A percentile compares a stretch with the other conserved stretches of the same genome.
Evolutionary conservation across 2,113 vertebrate species (phyloP).

Genomic region (Anthoscopus minutus): DNA sequence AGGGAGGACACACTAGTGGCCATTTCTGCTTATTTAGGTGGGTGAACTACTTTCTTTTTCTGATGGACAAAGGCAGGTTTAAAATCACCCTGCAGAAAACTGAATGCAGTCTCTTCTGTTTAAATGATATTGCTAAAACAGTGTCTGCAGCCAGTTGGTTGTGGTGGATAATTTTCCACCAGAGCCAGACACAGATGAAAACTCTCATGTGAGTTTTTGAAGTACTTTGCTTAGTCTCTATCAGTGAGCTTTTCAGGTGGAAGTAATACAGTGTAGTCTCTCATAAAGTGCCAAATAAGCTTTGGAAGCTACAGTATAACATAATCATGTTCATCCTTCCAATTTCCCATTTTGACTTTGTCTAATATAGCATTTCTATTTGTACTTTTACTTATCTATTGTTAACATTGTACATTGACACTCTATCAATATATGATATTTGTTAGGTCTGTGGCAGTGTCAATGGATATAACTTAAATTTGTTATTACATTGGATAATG

Average conservation of each 20-base stretch:
- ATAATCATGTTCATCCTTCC: neutral
- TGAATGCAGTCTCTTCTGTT: neutral
- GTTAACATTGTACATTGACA: neutral
- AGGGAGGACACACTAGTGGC: neutral
- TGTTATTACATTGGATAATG: neutral
- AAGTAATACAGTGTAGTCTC: neutral
- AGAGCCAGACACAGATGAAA: neutral
- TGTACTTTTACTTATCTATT: neutral
- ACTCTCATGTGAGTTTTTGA: neutral
- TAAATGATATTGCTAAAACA: neutral
- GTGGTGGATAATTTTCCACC: neutral
- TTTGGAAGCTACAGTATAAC: neutral
- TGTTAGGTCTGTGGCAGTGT: neutral
- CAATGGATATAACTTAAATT: neutral
- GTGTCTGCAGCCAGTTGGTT: neutral
- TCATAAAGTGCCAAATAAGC: neutral
- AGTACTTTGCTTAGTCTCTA: neutral
- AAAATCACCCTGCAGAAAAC: neutral
- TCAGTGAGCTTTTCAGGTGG: neutral
- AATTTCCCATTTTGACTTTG: neutral
- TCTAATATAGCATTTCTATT: neutral
- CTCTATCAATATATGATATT: neutral
- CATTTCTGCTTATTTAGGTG: neutral
- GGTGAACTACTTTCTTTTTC: neutral
- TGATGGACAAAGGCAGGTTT: neutral